Base-by-base conservation (phyloP, 92 coral and sea anemone species). In the Actinostola sp. region DNA sequence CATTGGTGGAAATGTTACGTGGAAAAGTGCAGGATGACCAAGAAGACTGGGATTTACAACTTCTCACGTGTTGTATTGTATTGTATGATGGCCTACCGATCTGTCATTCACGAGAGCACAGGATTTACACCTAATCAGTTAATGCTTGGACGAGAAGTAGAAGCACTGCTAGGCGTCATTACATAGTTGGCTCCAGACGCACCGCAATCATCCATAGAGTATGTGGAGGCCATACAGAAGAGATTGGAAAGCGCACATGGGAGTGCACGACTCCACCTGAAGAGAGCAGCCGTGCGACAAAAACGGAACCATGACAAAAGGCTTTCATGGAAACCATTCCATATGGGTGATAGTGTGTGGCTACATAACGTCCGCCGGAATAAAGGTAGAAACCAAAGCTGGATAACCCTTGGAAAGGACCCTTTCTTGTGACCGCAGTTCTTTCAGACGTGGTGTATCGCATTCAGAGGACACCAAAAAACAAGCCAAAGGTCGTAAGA, bases 301-400 rank as follows among this genome's bases (percentile, higher is more conserved):
- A 74, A 74, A 63, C 38, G 76, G 44, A 59, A 81, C n/a, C 65
- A 73, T 19, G 76, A 81, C 65, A 73, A 81, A 25, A 56, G 62
- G 23, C 45, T 81, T 35, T 65, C 86, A 55, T 49, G 65, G 19
- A 70, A 63, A 28, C 79, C 67, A 23, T 36, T 60, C 66, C 79
- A 56, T 0, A 58, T 69, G 1, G 84, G 89, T 44, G 89, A 88
- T 70, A 88, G 87, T 31, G 86, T 88, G 8, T 88, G 86, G 86
- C 52, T 78, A 21, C 92, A 78, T 67, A 55, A 83, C 31, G 41
- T 74, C 61, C 60, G 86, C 13, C 52, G 8, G 30, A 41, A 53
- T 45, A 78, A 60, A 63, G 78, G n/a, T 57, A 61, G 68, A 67
- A 77, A 15, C 60, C 70, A 0, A 83, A 83, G 34, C 59, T 83